These are phyloP conservation scores for Bufotes viridis DNA, from an alignment of 2,797 vertebrate species.

Conservation along the genomic window DNA sequence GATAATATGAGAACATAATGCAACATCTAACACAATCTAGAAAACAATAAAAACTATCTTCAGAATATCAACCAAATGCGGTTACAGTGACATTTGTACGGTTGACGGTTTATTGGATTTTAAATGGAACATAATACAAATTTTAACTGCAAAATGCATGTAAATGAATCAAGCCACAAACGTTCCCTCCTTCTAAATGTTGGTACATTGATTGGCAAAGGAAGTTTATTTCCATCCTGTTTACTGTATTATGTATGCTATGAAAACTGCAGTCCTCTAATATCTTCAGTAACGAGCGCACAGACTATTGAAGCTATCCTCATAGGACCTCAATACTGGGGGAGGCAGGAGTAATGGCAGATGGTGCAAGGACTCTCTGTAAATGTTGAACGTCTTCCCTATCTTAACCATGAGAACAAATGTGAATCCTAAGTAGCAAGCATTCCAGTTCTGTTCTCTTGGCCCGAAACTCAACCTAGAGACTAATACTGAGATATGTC, in stretches of 20 bases:
- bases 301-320: neutral
- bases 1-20: conserved; percentile 46
- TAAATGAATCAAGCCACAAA: conserved; percentile 21
- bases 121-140: conserved; percentile 42
- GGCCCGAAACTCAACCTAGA: neutral
- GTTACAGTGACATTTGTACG: conserved; percentile 13
- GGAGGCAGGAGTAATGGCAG: neutral
- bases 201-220: conserved; percentile 25
- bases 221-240: neutral
- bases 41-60: conserved; percentile 14
- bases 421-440: neutral
- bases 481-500: neutral
- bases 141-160: conserved; percentile 17
- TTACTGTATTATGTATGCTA: conserved; percentile 17
- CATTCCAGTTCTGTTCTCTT: neutral
- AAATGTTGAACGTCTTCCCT: conserved; percentile 1
- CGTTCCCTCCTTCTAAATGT: neutral
- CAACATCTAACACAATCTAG: conserved; percentile 49
- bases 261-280: neutral
- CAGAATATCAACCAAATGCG: conserved; percentile 6
- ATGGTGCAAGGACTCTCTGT: neutral
- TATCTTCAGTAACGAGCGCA: neutral
- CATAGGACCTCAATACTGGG: neutral
- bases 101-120: conserved; percentile 8
- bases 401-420: neutral